Evolutionary conservation across 2,797 vertebrate genomes (phyloP).

Genomic region (Myiotriccus ornatus): DNA sequence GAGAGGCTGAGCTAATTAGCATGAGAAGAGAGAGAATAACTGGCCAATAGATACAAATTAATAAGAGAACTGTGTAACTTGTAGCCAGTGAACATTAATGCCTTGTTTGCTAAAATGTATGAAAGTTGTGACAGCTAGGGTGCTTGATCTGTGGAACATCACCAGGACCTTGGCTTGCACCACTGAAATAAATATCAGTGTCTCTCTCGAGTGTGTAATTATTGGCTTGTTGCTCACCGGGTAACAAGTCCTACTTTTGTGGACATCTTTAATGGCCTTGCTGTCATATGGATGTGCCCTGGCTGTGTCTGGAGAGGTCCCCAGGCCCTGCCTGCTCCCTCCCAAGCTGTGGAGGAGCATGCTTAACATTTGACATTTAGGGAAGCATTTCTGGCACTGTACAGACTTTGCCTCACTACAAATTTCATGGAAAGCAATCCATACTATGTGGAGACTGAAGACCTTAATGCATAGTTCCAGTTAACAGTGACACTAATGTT

Average conservation of each 20-base stretch:
- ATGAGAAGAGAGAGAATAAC: not conserved
- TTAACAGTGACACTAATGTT: not conserved
- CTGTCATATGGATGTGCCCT: rapidly evolving
- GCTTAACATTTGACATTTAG: rapidly evolving
- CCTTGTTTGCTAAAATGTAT: not conserved
- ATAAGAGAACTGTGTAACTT: no score
- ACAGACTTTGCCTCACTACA: not conserved
- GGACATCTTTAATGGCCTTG: rapidly evolving
- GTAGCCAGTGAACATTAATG: not conserved
- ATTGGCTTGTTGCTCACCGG: not conserved
- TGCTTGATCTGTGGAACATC: not conserved
- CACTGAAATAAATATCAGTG: not conserved
- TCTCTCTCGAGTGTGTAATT: not conserved
- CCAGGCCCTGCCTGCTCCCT: no score
- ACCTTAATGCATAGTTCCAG: rapidly evolving
- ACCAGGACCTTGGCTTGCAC: not conserved
- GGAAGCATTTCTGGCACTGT: not conserved
- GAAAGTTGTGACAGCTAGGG: not conserved
- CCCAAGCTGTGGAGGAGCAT: no score
- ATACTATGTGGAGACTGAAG: rapidly evolving
- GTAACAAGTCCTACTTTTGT: not conserved
- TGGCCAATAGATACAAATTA: not conserved
- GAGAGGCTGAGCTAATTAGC: not conserved
- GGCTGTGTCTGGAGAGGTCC: not conserved
- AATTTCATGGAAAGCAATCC: rapidly evolving